Percentiles rank a stretch among this genome's conserved stretches.
Conservation (phyloP, 1,140 invertebrate species). For the Drosophila biarmipes region DNA sequence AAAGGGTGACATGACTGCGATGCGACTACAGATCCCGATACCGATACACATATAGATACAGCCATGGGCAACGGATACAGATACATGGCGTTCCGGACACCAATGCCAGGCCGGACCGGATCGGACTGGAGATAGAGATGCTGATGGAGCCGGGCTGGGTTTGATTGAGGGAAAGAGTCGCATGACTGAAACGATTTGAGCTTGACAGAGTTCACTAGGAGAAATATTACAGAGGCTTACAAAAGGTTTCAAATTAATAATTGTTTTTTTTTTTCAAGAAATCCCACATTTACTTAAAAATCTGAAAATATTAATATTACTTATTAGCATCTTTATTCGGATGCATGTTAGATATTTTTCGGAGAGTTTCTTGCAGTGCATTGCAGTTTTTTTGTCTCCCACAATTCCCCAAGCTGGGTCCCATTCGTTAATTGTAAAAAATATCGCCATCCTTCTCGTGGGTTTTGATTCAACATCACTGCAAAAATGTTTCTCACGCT, state of each 20-base stretch:
- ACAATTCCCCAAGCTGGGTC: slow-evolving; percentile 56
- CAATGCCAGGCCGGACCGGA: slow-evolving; percentile 27
- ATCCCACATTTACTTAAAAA: too few species aligned
- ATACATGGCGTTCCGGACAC: slow-evolving; percentile 75
- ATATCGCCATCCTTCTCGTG: slow-evolving; percentile 68
- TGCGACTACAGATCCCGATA: slow-evolving; percentile 48
- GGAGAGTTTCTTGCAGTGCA: slow-evolving; percentile 24
- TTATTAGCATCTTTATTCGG: too few species aligned
- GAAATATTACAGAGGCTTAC: not conserved
- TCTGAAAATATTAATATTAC: too few species aligned
- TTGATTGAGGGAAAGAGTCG: slow-evolving; percentile 61
- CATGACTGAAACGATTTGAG: slow-evolving; percentile 75
- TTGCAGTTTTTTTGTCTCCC: slow-evolving; percentile 57
- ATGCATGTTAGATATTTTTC: too few species aligned
- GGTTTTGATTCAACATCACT: slow-evolving; percentile 77
- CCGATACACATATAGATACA: slow-evolving; percentile 44
- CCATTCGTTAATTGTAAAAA: slow-evolving; percentile 75
- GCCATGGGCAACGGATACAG: slow-evolving; percentile 46
- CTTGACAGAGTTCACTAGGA: slow-evolving; percentile 46
- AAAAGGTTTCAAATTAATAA: too few species aligned
- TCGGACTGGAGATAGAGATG: slow-evolving; percentile 33
- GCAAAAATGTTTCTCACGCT: slow-evolving; percentile 83
- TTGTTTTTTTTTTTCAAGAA: too few species aligned
- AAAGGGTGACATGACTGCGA: slow-evolving; percentile 82
- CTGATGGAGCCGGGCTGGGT: slow-evolving; percentile 5